A percentile compares a stretch with the other conserved stretches of the same genome.
These are phyloP conservation scores for Oryzias curvinotus DNA, from an alignment of 2,113 vertebrate species.

Conservation along the genomic window DNA sequence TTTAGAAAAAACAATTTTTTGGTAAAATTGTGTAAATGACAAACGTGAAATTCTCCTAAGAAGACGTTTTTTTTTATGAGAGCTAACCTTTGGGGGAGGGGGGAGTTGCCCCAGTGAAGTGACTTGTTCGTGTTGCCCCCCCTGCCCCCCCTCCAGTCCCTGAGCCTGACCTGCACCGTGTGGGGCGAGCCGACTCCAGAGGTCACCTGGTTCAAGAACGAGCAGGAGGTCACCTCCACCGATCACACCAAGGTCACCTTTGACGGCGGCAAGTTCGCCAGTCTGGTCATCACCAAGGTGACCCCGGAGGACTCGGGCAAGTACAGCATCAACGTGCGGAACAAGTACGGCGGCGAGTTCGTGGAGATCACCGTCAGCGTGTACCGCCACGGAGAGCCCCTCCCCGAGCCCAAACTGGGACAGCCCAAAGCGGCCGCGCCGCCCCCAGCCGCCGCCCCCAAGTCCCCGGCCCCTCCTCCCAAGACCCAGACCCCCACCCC, in stretches of 20 bases:
- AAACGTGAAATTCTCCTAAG: too few species aligned
- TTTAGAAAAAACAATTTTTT: too few species aligned
- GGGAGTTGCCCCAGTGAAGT: too few species aligned
- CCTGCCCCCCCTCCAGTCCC: constrained; percentile 74
- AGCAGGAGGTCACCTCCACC: constrained; percentile 81
- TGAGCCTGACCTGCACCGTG: constrained; percentile 95
- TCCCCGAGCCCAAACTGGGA: constrained; percentile 83
- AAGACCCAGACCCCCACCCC: constrained; percentile 62
- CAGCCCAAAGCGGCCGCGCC: constrained; percentile 71
- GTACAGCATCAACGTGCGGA: constrained; percentile 94
- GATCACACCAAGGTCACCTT: constrained; percentile 84
- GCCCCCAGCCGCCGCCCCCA: constrained; percentile 56
- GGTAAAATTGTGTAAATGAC: too few species aligned
- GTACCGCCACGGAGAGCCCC: constrained; percentile 88
- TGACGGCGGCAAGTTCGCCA: constrained; percentile 88
- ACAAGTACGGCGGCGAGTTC: constrained; percentile 96
- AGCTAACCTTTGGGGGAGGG: too few species aligned
- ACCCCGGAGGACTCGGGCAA: constrained; percentile 93
- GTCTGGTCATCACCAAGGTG: constrained; percentile 87
- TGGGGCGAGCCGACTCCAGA: constrained; percentile 94
- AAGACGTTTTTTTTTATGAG: too few species aligned
- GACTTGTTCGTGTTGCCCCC: background rate
- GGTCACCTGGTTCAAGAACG: constrained; percentile 96
- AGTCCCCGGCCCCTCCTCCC: constrained; percentile 56
- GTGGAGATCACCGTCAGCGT: constrained; percentile 97